Percentiles rank a stretch among this genome's conserved stretches.
phyloP scores from a whole-genome alignment of 2,113 vertebrate genomes.

The Toxotes jaculatrix region DNA sequence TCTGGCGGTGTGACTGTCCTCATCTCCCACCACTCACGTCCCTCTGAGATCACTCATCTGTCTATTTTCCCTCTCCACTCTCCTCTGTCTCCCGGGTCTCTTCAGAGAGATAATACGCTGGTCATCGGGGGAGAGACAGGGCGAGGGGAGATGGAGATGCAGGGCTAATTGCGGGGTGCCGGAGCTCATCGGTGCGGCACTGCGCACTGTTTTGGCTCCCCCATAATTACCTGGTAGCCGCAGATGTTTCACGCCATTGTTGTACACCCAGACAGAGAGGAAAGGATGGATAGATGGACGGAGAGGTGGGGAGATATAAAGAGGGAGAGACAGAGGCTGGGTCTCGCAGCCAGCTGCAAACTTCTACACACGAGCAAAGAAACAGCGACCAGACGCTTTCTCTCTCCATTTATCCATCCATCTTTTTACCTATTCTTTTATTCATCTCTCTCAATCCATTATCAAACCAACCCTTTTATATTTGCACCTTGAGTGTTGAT shows the following conservation, averaged over 20 bases:
- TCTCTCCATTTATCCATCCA: conserved; percentile 38
- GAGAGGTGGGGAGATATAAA: conserved; percentile 31
- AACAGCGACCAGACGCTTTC: conserved; percentile 41
- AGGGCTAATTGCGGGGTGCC: conserved; percentile 74
- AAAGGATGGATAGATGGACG: conserved; percentile 43
- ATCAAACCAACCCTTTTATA: conserved; percentile 72
- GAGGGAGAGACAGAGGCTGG: conserved; percentile 15
- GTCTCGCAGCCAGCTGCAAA: conserved; percentile 59
- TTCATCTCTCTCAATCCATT: conserved; percentile 76
- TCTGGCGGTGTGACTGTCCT: background rate
- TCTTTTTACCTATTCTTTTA: conserved; percentile 56
- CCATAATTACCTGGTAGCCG: conserved; percentile 74
- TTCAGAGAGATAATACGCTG: conserved; percentile 54
- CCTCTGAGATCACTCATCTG: conserved; percentile 36
- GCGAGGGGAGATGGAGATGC: conserved; percentile 57
- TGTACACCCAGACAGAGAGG: conserved; percentile 55
- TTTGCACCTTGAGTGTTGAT: conserved; percentile 83
- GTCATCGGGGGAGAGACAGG: conserved; percentile 50
- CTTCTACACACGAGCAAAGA: conserved; percentile 60
- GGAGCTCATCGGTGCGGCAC: conserved; percentile 46
- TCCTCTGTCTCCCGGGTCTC: conserved; percentile 49
- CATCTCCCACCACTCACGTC: conserved; percentile 16
- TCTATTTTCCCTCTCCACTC: conserved; percentile 31
- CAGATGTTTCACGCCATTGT: conserved; percentile 75
- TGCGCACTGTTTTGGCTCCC: conserved; percentile 70